A percentile compares a stretch with the other conserved stretches of the same genome.
Evolutionary conservation across 2,888 invertebrate species (phyloP).

Genomic region (Melieria picta): DNA sequence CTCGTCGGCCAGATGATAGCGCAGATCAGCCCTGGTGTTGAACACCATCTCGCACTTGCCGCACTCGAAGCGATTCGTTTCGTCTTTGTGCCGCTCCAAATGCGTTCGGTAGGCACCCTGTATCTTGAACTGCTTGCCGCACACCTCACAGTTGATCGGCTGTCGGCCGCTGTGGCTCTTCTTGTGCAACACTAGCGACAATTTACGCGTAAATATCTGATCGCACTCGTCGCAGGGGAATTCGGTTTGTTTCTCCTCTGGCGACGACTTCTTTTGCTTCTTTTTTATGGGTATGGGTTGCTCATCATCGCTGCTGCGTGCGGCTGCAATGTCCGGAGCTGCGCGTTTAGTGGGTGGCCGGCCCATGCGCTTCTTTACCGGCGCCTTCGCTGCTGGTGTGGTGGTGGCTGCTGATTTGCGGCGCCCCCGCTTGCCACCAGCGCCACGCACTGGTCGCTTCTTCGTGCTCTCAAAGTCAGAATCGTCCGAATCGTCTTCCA

Average conservation of each 20-base stretch:
- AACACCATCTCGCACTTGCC: conserved; percentile 55
- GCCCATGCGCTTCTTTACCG: conserved; percentile 33
- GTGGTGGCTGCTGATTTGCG: conserved; percentile 40
- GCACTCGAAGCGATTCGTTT: conserved; percentile 48
- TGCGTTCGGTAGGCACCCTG: conserved; percentile 65
- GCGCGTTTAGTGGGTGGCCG: conserved; percentile 16
- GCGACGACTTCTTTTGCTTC: conserved; percentile 39
- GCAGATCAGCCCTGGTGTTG: conserved; percentile 57
- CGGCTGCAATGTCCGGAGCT: background rate
- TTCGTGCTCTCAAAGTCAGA: conserved; percentile 54
- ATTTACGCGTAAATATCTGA: conserved; percentile 67
- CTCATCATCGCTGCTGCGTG: conserved; percentile 34
- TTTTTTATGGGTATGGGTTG: conserved; percentile 40
- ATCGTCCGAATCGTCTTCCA: conserved; percentile 57
- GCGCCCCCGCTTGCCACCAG: conserved; percentile 42
- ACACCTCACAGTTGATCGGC: conserved; percentile 62
- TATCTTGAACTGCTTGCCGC: conserved; percentile 66
- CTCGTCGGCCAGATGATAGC: conserved; percentile 59
- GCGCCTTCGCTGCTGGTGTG: conserved; percentile 35
- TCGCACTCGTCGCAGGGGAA: conserved; percentile 64
- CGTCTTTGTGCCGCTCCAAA: conserved; percentile 63
- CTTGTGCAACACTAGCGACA: conserved; percentile 68
- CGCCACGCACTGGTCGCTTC: conserved; percentile 45
- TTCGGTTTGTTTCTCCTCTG: conserved; percentile 44
- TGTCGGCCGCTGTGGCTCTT: conserved; percentile 66